Base-by-base conservation (phyloP, 2,888 invertebrate genomes). In the Gandaritis pyraliata region DNA sequence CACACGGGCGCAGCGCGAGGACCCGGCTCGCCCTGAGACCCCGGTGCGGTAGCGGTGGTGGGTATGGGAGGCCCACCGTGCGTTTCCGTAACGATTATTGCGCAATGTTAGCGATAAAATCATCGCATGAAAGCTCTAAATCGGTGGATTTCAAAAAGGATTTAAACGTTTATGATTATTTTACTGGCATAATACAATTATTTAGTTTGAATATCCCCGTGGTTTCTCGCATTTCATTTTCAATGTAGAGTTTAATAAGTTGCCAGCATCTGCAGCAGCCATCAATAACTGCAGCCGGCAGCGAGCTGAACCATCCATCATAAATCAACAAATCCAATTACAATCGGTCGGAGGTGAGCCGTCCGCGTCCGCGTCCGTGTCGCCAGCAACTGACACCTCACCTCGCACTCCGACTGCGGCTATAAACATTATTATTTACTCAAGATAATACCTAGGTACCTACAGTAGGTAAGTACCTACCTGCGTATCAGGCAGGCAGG, bases 291-390 rank as follows among this genome's bases (percentile, higher is more conserved):
- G 33, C 10, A 11, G 33, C 33, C 10, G 8, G 38, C 43, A 30
- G 39, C 54, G 49, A 50, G 53, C 38, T 47, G 54, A 16, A 36
- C 58, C 66, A 50, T 65, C 63, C 48, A 58, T 64, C 63, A 68
- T 68, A 61, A 59, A 68, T 65, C 63, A 64, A 61, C 54, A 43
- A 65, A 68, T 61, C 53, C 65, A 65, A 64, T 61, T 55, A 65
- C 38, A 41, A 23, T 29, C 58, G n/a, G 43, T 12, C 48, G 38
- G 53, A 58, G 58, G 51, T 58, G 53, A 33, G 49, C 41, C n/a
- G 43, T n/a, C 10, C 38, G n/a, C 38, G 0, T n/a, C 13, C 6
- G 39, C 39, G n/a, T n/a, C 5, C 1, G 36, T 6, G 16, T 12
- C 16, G 16, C 36, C 16, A 12, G 47, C 52, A 16, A 8, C 46